Conservation (phyloP, 2,113 vertebrate genomes). For the Tricholaema leucomelas region DNA sequence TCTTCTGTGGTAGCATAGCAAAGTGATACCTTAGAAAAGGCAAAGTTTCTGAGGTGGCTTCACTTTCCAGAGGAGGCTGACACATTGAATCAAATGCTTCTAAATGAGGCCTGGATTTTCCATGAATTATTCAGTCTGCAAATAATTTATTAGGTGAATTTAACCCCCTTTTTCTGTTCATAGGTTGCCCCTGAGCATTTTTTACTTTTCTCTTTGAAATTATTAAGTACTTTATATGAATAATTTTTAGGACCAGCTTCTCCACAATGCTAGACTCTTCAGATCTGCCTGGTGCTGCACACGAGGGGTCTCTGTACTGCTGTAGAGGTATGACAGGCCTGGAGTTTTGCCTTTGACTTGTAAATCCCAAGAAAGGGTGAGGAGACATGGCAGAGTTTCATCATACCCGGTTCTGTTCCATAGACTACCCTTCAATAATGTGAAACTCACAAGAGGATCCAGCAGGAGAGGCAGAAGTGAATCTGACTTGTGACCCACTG, state of each 20-base stretch:
- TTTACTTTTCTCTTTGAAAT: constrained; percentile 40
- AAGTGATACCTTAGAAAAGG: not conserved
- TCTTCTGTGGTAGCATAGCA: not conserved
- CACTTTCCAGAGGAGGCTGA: not conserved
- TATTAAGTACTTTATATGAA: constrained; percentile 10
- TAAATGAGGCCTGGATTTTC: not conserved
- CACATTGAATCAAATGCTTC: not conserved
- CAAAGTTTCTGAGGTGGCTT: not conserved
- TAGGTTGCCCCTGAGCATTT: constrained; percentile 3
- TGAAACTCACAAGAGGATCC: not conserved
- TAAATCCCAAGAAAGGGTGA: not conserved
- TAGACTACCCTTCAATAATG: not conserved
- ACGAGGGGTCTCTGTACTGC: not conserved
- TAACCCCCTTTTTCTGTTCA: constrained; percentile 41
- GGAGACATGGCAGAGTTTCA: not conserved
- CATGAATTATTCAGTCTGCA: constrained; percentile 43
- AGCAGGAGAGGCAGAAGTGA: not conserved
- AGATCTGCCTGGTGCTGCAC: not conserved
- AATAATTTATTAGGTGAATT: constrained; percentile 53
- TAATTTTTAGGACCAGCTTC: constrained; percentile 1
- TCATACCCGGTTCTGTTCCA: not conserved
- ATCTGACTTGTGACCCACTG: not conserved
- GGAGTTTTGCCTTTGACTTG: not conserved
- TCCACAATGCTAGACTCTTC: not conserved
- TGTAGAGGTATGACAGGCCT: not conserved